Conservation (phyloP, 64 coral and sea anemone species). For the Montipora efflorescens region DNA sequence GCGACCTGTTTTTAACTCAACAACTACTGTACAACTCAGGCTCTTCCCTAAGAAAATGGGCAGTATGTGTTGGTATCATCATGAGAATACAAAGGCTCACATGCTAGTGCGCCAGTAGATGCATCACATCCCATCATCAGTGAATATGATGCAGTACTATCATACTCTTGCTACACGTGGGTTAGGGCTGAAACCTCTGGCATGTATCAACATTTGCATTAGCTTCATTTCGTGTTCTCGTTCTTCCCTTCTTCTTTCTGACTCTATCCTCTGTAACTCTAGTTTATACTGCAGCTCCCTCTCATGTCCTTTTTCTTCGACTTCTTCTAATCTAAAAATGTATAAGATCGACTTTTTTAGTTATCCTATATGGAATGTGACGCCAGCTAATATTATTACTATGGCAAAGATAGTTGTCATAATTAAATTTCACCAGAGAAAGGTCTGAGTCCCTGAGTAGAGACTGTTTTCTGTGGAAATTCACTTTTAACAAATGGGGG, state of each 20-base stretch:
- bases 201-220: no score
- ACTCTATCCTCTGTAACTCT: no score
- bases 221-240: no score
- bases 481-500: slow-evolving; percentile 6
- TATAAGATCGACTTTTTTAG: neutral
- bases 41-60: slow-evolving; percentile 26
- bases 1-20: neutral
- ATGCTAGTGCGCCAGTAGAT: slow-evolving; percentile 8
- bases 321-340: neutral
- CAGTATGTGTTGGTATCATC: slow-evolving; percentile 54
- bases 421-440: slow-evolving; percentile 22
- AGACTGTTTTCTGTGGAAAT: neutral
- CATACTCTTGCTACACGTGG: neutral
- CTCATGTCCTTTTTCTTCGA: no score
- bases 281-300: no score
- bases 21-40: neutral
- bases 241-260: no score
- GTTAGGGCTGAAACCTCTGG: neutral
- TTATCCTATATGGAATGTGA: neutral
- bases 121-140: slow-evolving; percentile 31
- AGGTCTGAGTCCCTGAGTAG: slow-evolving; percentile 2
- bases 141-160: neutral
- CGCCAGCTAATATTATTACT: neutral
- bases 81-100: slow-evolving; percentile 40
- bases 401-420: slow-evolving; percentile 6